Percentiles rank a stretch among this genome's conserved stretches.
Conservation (phyloP, 2,888 invertebrate species). For the Caenorhabditis zanzibari region DNA sequence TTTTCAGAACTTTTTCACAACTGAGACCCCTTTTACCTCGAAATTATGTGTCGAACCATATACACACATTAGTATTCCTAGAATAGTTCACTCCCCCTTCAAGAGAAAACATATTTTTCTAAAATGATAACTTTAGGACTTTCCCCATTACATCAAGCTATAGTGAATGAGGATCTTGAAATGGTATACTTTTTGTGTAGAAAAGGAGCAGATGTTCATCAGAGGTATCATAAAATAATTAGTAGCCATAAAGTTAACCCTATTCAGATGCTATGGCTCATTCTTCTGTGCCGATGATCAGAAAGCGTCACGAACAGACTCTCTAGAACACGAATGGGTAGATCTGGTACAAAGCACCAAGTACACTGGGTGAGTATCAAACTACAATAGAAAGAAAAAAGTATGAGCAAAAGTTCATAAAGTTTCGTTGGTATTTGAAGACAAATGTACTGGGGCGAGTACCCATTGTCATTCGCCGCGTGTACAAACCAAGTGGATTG, state of each 20-base stretch:
- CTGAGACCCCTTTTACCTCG: too few species aligned
- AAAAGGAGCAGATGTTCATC: slow-evolving; percentile 92
- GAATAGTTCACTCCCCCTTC: too few species aligned
- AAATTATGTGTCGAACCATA: too few species aligned
- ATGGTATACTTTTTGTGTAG: slow-evolving; percentile 97
- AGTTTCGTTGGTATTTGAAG: slow-evolving; percentile 85
- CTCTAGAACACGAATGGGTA: slow-evolving; percentile 93
- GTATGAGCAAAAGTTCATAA: slow-evolving; percentile 30
- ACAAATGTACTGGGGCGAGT: slow-evolving; percentile 99
- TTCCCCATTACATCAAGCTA: slow-evolving; percentile 91
- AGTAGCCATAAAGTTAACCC: too few species aligned
- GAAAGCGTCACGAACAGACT: slow-evolving; percentile 88
- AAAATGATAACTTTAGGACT: too few species aligned
- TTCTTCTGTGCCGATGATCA: slow-evolving; percentile 99
- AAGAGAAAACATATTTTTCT: too few species aligned
- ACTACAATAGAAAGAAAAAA: not conserved
- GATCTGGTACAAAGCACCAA: slow-evolving; percentile 90
- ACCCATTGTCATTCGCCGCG: slow-evolving; percentile 96
- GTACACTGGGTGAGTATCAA: slow-evolving; percentile 88
- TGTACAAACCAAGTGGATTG: slow-evolving; percentile 98
- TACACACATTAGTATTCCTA: too few species aligned
- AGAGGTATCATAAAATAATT: slow-evolving; percentile 76
- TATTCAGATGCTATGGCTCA: slow-evolving; percentile 89
- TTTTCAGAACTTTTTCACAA: too few species aligned
- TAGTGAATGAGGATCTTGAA: slow-evolving; percentile 97